phyloP scores from a whole-genome alignment of 2,888 invertebrate genomes.

The Oscheius sp. region DNA sequence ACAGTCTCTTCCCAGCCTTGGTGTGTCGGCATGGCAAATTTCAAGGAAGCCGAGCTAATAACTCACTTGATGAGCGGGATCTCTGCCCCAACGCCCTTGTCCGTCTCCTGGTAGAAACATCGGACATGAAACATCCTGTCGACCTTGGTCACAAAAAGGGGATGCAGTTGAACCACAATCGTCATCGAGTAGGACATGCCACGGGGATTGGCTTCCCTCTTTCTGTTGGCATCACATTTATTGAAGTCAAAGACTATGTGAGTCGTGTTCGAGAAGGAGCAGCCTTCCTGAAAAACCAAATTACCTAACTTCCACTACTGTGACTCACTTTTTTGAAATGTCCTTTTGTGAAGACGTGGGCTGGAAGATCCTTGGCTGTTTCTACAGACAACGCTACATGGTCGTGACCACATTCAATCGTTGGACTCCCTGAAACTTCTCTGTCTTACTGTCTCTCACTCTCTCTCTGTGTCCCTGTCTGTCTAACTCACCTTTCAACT shows the following conservation, averaged over 20 bases:
- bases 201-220: slow-evolving; percentile 70
- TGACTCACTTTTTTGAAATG: slow-evolving; percentile 57
- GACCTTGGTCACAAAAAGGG: slow-evolving; percentile 67
- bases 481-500: slow-evolving; percentile 12
- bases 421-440: slow-evolving; percentile 31
- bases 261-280: slow-evolving; percentile 59
- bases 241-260: slow-evolving; percentile 66
- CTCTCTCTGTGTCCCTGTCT: too few species aligned
- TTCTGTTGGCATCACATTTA: slow-evolving; percentile 68
- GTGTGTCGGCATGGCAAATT: background rate
- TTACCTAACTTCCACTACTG: background rate
- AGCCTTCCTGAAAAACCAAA: slow-evolving; percentile 52
- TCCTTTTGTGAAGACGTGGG: slow-evolving; percentile 70
- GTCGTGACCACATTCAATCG: slow-evolving; percentile 45
- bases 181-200: slow-evolving; percentile 70
- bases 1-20: slow-evolving; percentile 15
- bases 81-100: slow-evolving; percentile 64
- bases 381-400: slow-evolving; percentile 61
- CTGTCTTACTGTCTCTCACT: too few species aligned
- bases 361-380: slow-evolving; percentile 57
- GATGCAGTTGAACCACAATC: slow-evolving; percentile 72
- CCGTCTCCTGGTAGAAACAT: slow-evolving; percentile 70
- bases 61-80: slow-evolving; percentile 1
- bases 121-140: slow-evolving; percentile 71
- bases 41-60: background rate